These are phyloP conservation scores for Eurystomus gularis DNA, from an alignment of 2,113 vertebrate species.

Conservation along the genomic window DNA sequence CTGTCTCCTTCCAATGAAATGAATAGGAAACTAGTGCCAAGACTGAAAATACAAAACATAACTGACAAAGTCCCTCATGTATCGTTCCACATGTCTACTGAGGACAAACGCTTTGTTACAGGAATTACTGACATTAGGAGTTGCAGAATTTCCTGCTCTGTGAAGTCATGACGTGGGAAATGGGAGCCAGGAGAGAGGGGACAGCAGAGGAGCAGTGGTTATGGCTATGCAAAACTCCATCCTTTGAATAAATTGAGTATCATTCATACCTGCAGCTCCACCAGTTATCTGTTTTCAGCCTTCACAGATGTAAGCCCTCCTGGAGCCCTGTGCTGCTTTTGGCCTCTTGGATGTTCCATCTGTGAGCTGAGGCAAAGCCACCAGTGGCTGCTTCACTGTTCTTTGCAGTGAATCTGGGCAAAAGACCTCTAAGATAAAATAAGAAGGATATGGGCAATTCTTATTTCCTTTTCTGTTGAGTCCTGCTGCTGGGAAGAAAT, in stretches of 20 bases:
- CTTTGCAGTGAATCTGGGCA: neutral
- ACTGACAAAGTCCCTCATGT: neutral
- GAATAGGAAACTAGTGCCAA: neutral
- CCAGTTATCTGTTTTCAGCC: neutral
- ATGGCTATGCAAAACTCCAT: neutral
- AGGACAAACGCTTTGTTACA: neutral
- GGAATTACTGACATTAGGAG: neutral
- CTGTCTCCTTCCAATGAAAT: conserved; percentile 20
- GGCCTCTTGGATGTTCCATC: neutral
- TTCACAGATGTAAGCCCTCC: neutral
- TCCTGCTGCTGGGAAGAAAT: neutral
- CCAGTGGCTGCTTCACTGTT: neutral
- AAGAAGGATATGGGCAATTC: neutral
- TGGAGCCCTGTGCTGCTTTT: neutral
- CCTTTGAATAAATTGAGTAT: neutral
- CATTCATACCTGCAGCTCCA: neutral
- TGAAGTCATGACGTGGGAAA: neutral
- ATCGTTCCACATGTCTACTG: neutral
- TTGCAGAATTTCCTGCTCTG: neutral
- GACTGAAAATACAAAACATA: neutral
- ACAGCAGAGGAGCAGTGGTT: neutral
- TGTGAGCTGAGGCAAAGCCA: neutral
- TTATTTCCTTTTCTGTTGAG: neutral
- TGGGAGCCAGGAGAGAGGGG: neutral
- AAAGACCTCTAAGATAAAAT: neutral